phyloP scores from a whole-genome alignment of 2,888 invertebrate species.

The Agriopis aurantiaria region DNA sequence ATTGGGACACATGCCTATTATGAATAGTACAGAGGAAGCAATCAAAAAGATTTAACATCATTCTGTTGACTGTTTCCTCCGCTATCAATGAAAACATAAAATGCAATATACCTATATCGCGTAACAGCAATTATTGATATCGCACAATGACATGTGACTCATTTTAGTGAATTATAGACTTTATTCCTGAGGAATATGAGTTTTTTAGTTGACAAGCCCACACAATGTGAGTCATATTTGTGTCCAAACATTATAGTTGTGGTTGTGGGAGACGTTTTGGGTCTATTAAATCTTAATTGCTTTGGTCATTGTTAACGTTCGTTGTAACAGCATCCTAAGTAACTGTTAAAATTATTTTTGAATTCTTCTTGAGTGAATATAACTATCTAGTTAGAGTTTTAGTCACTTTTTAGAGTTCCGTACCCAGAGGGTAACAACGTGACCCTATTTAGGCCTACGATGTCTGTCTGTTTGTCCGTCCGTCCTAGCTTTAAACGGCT shows the following conservation, averaged over 20 bases:
- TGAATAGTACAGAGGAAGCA: too few species aligned
- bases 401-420: too few species aligned
- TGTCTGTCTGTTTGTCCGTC: too few species aligned
- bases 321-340: background rate
- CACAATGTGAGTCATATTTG: constrained; percentile 38
- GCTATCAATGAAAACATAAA: constrained; percentile 34
- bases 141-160: constrained; percentile 43
- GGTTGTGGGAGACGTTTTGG: constrained; percentile 3
- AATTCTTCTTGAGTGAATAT: too few species aligned
- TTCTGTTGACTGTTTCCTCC: constrained; percentile 13
- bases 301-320: background rate
- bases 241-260: constrained; percentile 33
- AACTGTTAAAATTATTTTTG: background rate
- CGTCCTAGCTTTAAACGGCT: too few species aligned
- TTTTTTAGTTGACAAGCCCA: constrained; percentile 1
- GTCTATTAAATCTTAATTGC: constrained; percentile 21
- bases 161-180: constrained; percentile 25
- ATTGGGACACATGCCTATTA: too few species aligned
- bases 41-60: too few species aligned
- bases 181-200: constrained; percentile 21
- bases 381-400: too few species aligned
- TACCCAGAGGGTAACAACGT: too few species aligned
- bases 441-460: too few species aligned
- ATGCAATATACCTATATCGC: constrained; percentile 38
- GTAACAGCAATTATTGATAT: constrained; percentile 45